Base-by-base conservation (phyloP, 1,140 invertebrate species). In the Pseudomyrmex flavicornis region DNA sequence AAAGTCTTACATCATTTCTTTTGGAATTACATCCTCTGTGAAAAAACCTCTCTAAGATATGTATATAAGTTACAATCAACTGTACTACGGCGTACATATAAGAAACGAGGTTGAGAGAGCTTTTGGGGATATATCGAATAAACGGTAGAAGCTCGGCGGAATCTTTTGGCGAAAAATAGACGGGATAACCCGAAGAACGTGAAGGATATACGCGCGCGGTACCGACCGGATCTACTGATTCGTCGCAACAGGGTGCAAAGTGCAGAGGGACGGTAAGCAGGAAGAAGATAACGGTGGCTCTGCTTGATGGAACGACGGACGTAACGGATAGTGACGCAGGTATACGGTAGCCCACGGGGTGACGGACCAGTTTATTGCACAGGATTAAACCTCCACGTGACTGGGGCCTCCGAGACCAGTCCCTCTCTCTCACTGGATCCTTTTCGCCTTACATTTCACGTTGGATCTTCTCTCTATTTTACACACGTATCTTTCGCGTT, bases 361-460 rank as follows among this genome's bases (percentile, higher is more conserved):
- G 84, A 88, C 87, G 85, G 80, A 83, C 62, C 84, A 89, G 89
- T 91, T 90, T 91, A 91, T 91, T 90, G 88, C 85, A 83, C 86
- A 26, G 83, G 89, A 91, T 90, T 90, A 90, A 91, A 91, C 77
- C 85, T 83, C 85, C 82, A 88, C 90, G 90, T 91, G 90, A 91
- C 89, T 85, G 87, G 87, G 58, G 61, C 87, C 70, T 89, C 73
- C n/a, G 83, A 87, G 79, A 83, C 83, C 50, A 76, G 58, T 76
- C 50, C 58, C 22, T 20, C 61, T 61, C 22, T 46, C 54, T 58
- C n/a, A 2, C 10, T 69, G n/a, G 22, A 73, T 58, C 73, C 46
- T 44, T 52, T n/a, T 65, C 69, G 61, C 56, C 76, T 46, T 20
- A 79, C 61, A 63, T 63, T 65, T 65, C 62, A 44, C 62, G 62